phyloP scores from a whole-genome alignment of 1,140 invertebrate species.

The Wasmannia auropunctata region DNA sequence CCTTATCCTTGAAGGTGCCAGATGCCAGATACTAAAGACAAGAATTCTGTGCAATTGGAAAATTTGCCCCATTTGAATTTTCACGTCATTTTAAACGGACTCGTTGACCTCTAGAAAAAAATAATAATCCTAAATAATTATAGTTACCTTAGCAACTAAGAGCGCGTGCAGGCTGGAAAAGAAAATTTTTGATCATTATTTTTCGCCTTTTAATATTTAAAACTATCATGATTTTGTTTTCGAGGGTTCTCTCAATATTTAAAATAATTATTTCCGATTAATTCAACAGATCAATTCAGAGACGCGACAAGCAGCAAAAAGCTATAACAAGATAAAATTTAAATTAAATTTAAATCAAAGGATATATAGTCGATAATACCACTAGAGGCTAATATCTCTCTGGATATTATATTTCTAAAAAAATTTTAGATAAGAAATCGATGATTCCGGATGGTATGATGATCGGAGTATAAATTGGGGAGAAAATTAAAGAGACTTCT shows the following conservation, averaged over 20 bases:
- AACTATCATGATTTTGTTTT: background rate
- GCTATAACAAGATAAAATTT: background rate
- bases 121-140: background rate
- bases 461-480: background rate
- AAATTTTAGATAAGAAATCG: background rate
- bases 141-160: background rate
- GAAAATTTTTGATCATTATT: background rate
- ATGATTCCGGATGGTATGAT: background rate
- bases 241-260: background rate
- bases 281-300: background rate
- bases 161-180: background rate
- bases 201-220: background rate
- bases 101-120: background rate
- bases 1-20: constrained; percentile 4
- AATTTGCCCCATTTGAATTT: background rate
- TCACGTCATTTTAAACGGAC: background rate
- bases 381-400: background rate
- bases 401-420: background rate
- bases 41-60: background rate
- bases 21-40: background rate
- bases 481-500: background rate
- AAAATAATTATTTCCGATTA: background rate
- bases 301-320: background rate
- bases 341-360: too few relatives aligned
- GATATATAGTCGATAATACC: too few relatives aligned